Evolutionary conservation across 2,888 invertebrate species (phyloP), one percentile per base, ranked within the genome.

Genomic region (Deilephila elpenor): DNA sequence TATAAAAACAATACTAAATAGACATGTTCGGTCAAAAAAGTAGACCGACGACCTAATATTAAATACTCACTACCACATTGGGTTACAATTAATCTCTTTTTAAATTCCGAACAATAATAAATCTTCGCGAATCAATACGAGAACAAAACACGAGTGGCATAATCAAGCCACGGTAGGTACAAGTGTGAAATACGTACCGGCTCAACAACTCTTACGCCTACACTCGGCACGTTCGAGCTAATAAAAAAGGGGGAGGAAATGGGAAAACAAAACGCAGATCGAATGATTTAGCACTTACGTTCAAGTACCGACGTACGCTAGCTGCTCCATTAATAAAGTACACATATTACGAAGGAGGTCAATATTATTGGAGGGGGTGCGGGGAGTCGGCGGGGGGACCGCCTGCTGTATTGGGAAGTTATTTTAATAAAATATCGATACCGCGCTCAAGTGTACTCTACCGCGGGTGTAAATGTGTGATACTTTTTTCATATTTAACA

Each of bases 301-400:
- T 78, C 74, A 83, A 83, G 84, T 82, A 80, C 79, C 67, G 75
- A 78, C 77, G 70, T 72, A 74, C 72, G 75, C 72, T 74, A 74
- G 71, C 74, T 75, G 78, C 78, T 80, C 84, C 87, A 88, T 88
- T 88, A 87, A 87, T 86, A 87, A 86, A 86, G 80, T 77, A 87
- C 82, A 86, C 84, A 83, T 82, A 85, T 84, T 85, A 84, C 79
- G 78, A 67, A 67, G 80, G 77, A 79, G 79, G 82, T 79, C 83
- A 79, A 67, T 73, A 67, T 73, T 73, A 73, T 73, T 59, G 51
- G 25, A 80, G 67, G 67, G 64, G 62, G 7, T 1, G 67, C 14
- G 44, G 51, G 20, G 59, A 34, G 59, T 29, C 5, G 20, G 53
- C 61, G 72, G 56, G 64, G 37, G 25, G 29, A 73, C 34, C 25